These are phyloP conservation scores for Crotalus viridis DNA, from an alignment of 2,113 vertebrate species.

Conservation along the genomic window DNA sequence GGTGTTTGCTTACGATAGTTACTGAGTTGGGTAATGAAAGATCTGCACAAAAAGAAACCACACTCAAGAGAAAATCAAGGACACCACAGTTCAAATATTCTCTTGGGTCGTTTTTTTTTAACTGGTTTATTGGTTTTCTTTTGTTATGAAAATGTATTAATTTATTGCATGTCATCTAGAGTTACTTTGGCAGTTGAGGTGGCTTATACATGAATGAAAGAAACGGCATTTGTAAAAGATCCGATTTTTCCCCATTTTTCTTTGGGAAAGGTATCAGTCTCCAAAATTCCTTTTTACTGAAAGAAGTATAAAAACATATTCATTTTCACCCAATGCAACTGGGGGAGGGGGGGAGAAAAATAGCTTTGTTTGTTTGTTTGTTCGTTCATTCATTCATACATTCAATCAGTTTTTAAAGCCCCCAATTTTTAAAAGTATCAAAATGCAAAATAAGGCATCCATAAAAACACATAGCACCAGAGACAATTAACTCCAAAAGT, in stretches of 20 bases:
- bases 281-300: not conserved
- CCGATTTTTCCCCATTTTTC: not conserved
- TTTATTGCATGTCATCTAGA: not conserved
- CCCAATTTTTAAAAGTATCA: not conserved
- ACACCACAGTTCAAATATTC: not conserved
- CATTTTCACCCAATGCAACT: not conserved
- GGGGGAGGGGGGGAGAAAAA: not conserved
- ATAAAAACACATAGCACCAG: not conserved
- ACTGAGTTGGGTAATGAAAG: not conserved
- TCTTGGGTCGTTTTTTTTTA: not conserved
- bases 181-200: not conserved
- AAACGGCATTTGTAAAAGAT: not conserved
- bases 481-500: not conserved
- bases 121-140: not conserved
- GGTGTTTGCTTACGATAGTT: not conserved
- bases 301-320: not conserved
- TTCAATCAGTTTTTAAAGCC: not conserved
- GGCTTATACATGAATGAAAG: not conserved
- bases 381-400: too few relatives aligned
- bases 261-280: not conserved
- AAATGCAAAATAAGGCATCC: not conserved
- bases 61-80: not conserved
- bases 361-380: not conserved
- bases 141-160: not conserved
- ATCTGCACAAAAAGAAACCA: not conserved